Conservation (phyloP, 2,888 invertebrate species). For the Tetragonisca angustula region DNA sequence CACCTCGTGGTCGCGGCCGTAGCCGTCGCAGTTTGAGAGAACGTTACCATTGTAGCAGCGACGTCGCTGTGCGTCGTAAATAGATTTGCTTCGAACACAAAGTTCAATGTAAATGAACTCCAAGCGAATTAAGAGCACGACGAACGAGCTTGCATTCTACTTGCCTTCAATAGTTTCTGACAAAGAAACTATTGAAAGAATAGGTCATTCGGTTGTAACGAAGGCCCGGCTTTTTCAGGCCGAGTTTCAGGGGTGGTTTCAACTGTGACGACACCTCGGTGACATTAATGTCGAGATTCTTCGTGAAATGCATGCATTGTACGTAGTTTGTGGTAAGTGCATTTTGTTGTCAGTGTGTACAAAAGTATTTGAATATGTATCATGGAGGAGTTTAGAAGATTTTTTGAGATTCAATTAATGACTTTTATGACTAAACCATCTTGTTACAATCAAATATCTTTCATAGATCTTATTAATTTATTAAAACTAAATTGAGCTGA, state of each 20-base stretch:
- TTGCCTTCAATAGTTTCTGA: neutral
- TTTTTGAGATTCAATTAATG: no score
- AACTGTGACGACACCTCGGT: neutral
- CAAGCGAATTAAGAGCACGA: conserved; percentile 22
- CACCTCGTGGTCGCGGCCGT: conserved; percentile 9
- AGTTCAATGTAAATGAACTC: conserved; percentile 55
- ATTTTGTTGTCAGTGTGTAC: no score
- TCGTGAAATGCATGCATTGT: neutral
- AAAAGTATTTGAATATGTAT: no score
- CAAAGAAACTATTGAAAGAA: neutral
- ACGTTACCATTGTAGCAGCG: conserved; percentile 24
- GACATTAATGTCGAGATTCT: conserved; percentile 7
- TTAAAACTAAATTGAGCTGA: no score
- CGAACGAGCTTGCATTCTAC: neutral
- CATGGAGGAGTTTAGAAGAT: no score
- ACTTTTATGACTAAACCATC: no score
- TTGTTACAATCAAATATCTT: no score
- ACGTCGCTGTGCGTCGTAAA: conserved; percentile 38
- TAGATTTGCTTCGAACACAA: conserved; percentile 49
- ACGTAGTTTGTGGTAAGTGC: neutral
- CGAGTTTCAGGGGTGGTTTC: neutral
- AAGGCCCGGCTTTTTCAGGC: neutral
- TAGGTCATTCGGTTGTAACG: neutral
- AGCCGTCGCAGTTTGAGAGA: neutral
- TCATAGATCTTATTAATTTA: no score